Conservation (phyloP, 2,797 vertebrate genomes). For the Cossypha niveicapilla region DNA sequence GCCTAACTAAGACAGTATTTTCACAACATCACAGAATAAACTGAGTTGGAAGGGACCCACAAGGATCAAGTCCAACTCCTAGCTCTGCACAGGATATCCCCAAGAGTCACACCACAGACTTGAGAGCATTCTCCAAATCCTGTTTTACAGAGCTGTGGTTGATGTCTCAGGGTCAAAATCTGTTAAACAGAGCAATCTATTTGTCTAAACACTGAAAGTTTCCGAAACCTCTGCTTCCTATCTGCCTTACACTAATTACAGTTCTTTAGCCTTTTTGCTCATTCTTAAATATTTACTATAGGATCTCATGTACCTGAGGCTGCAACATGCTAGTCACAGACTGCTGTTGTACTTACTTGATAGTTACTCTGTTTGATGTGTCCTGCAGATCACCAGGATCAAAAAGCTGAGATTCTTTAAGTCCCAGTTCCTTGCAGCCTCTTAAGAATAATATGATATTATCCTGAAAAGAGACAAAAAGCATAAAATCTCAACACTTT, state of each 20-base stretch:
- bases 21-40: neutral
- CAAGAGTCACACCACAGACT: neutral
- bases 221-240: neutral
- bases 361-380: conserved; percentile 78
- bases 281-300: neutral
- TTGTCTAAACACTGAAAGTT: neutral
- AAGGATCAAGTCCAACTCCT: neutral
- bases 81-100: neutral
- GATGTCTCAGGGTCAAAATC: neutral
- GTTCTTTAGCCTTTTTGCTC: neutral
- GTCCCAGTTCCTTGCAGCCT: conserved; percentile 93
- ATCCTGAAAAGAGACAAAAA: conserved; percentile 80
- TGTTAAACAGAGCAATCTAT: neutral
- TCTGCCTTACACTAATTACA: neutral
- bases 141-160: neutral
- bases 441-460: conserved; percentile 92
- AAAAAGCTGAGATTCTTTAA: conserved; percentile 96
- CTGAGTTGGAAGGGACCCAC: neutral
- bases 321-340: neutral
- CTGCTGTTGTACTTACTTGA: conserved; percentile 82
- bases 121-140: neutral
- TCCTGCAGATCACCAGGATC: conserved; percentile 96
- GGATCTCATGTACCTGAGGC: neutral
- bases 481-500: neutral
- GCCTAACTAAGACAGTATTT: neutral